These are phyloP conservation scores for Agelas oroides DNA, from an alignment of 37 sponge, comb jelly and placozoan species.

Conservation along the genomic window DNA sequence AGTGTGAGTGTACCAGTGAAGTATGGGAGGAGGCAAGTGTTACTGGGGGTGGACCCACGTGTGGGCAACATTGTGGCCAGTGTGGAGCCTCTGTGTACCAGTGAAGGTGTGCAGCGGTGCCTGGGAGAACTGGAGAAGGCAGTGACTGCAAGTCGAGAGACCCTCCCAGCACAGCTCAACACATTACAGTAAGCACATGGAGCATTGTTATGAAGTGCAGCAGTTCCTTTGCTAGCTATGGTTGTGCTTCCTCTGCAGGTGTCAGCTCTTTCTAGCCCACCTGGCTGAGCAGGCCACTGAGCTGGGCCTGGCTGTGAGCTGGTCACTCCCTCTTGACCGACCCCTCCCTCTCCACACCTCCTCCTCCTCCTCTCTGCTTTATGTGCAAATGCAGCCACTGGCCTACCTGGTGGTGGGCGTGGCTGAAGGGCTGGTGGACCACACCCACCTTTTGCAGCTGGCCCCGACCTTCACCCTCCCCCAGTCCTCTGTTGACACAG, in stretches of 20 bases:
- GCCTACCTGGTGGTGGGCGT: slow-evolving; percentile 40
- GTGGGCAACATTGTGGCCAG: slow-evolving; percentile 53
- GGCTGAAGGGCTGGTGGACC: slow-evolving; percentile 21
- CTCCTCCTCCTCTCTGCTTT: slow-evolving; percentile 18
- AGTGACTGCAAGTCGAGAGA: not conserved
- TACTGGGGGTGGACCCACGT: slow-evolving; percentile 63
- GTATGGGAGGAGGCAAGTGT: slow-evolving; percentile 17
- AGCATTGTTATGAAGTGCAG: not conserved
- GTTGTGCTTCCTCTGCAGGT: slow-evolving; percentile 13
- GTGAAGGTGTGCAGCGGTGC: slow-evolving; percentile 23
- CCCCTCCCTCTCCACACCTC: slow-evolving; percentile 39
- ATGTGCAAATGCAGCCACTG: slow-evolving; percentile 25
- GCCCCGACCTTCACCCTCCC: not conserved
- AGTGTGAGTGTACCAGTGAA: slow-evolving; percentile 25
- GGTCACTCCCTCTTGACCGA: slow-evolving; percentile 47
- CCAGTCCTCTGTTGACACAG: not conserved
- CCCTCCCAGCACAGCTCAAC: slow-evolving; percentile 39
- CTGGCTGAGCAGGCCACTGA: slow-evolving; percentile 36
- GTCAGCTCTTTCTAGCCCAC: slow-evolving; percentile 41
- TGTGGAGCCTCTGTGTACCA: slow-evolving; percentile 32
- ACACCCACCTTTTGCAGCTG: slow-evolving; percentile 34
- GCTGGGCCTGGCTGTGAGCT: slow-evolving; percentile 14
- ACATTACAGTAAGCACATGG: slow-evolving; percentile 48
- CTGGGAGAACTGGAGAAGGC: slow-evolving; percentile 59
- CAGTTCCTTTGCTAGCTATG: slow-evolving; percentile 8